Evolutionary conservation across 2,888 invertebrate genomes (phyloP), one percentile per base, ranked within the genome.

Genomic region (Eupithecia subfuscata): DNA sequence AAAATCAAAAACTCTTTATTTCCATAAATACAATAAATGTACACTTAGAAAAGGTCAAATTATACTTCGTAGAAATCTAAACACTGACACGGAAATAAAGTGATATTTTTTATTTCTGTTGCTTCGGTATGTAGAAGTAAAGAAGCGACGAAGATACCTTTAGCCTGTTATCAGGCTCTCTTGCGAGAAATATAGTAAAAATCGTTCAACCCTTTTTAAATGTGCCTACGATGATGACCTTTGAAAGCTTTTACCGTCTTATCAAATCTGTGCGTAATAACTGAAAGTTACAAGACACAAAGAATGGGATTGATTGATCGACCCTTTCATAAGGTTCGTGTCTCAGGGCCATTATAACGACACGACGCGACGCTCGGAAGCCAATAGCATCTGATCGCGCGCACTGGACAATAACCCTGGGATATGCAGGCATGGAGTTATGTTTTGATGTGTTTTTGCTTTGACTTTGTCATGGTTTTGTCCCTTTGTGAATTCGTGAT

Each of bases 321-420:
- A 87, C 85, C 87, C 87, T 86, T 86, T 84, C 81, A 85, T 89
- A 89, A 89, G 89, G 88, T 93, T 93, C 94, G 92, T 94, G 94
- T 90, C 90, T 88, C 85, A 86, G 84, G 83, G 88, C 91, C 88
- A 93, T 94, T 93, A 94, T 89, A 88, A 87, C 85, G n/a, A 82
- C n/a, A n/a, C 88, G 92, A 88, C 90, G 92, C 94, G 93, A 92
- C 94, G 91, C 86, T 90, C 90, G 92, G 92, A 91, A 92, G 81
- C 87, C 90, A 94, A 94, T 94, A 92, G 86, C 87, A 94, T 94
- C 94, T 86, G 87, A 92, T 93, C 91, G 93, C 92, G 91, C 89
- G 89, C 91, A 88, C 87, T 94, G 94, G 94, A 93, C 93, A 92
- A 93, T 93, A 92, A 93, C 93, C 91, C 92, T 91, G 88, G 90